phyloP scores from a whole-genome alignment of 2,113 vertebrate genomes.

The Calidris pugnax region DNA sequence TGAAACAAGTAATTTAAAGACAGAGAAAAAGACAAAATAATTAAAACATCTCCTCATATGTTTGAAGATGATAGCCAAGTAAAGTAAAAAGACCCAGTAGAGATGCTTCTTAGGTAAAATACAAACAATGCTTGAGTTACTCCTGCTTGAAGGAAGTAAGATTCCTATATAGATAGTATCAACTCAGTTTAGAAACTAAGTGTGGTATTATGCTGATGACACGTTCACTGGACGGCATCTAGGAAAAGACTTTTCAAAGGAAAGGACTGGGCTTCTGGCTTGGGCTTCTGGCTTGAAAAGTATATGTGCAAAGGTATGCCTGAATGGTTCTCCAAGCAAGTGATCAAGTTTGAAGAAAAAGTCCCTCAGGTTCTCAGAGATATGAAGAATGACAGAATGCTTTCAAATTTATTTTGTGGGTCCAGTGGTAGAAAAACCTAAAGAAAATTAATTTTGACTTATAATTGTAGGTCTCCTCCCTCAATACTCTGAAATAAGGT shows the following conservation, averaged over 20 bases:
- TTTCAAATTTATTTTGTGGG: background rate
- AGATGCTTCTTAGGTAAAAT: background rate
- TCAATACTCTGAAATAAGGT: background rate
- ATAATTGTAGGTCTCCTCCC: background rate
- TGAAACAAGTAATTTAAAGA: background rate
- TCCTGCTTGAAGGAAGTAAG: background rate
- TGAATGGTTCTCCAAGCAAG: background rate
- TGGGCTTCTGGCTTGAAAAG: background rate
- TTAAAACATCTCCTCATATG: fast-evolving
- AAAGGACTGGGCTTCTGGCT: no score
- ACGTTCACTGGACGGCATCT: background rate
- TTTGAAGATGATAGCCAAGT: background rate
- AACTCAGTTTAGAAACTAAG: background rate
- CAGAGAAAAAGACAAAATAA: background rate
- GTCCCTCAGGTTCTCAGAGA: background rate
- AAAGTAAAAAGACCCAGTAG: background rate
- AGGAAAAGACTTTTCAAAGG: background rate
- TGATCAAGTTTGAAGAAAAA: background rate
- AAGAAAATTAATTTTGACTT: background rate
- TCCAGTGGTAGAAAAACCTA: background rate
- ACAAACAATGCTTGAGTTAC: background rate
- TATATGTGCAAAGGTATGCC: background rate
- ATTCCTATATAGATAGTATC: background rate
- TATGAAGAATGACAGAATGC: background rate
- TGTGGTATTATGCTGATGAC: background rate